These are phyloP conservation scores for Cranoglanis bouderius DNA, from an alignment of 2,113 vertebrate species.

Conservation along the genomic window DNA sequence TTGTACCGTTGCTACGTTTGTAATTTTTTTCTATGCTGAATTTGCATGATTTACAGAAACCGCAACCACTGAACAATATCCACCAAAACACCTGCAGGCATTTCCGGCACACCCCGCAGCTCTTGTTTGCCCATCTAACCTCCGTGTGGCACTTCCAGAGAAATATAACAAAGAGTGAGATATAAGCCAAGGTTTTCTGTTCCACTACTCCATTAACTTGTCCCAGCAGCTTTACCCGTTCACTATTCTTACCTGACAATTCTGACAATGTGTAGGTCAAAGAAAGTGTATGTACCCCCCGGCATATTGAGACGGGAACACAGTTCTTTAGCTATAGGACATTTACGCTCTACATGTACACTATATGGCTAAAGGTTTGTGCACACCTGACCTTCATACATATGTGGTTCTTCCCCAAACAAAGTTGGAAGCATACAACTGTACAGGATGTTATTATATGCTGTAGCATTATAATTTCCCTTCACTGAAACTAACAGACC, in stretches of 20 bases:
- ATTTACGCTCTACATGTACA: background rate
- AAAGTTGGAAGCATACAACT: no score
- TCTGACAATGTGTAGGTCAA: background rate
- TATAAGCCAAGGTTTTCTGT: background rate
- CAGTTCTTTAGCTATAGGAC: background rate
- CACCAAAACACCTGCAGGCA: background rate
- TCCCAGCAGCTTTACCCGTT: background rate
- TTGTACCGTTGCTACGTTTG: background rate
- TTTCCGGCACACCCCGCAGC: background rate
- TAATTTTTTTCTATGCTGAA: background rate
- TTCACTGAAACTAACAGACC: no score
- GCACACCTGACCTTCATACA: background rate
- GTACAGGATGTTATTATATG: no score
- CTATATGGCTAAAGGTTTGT: background rate
- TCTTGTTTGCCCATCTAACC: background rate
- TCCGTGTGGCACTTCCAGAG: background rate
- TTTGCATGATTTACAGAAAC: background rate
- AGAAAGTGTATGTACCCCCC: background rate
- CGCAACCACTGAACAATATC: background rate
- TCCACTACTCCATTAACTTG: background rate
- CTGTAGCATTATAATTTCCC: no score
- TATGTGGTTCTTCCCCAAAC: no score
- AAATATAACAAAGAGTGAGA: background rate
- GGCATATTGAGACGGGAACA: background rate
- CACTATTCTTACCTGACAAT: background rate